Evolutionary conservation across 2,888 invertebrate genomes (phyloP), one percentile per base, ranked within the genome.

Genomic region (Lasioglossum marginatum): DNA sequence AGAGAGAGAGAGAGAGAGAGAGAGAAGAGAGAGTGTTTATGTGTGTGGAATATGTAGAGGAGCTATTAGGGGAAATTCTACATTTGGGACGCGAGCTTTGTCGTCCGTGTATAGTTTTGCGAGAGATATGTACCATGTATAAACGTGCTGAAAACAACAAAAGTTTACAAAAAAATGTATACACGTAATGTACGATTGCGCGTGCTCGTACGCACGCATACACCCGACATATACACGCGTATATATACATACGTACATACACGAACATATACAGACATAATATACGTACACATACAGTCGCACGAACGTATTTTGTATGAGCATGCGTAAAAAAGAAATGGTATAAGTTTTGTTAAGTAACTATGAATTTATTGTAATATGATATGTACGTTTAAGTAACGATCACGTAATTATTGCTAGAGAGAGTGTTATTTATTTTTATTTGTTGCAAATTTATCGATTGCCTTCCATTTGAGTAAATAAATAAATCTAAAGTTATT

Each of bases 351-450:
- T 92, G 91, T 94, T 93, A 93, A 94, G 92, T 91, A 93, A 92
- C 92, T 94, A 92, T 94, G 91, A 93, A 92, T 93, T 93, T 92
- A 93, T 93, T 92, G 91, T 93, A 93, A 92, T 89, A 92, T 89
- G 90, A 92, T 77, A 77, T 90, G 87, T 93, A 94, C 89, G 91
- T 91, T 92, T 94, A 93, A 92, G 94, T 92, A 92, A 93, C 81
- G 92, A 91, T 93, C 92, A 92, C 92, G 90, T 93, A 93, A 92
- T 94, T 95, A 95, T 94, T 93, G 93, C 95, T 94, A 94, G 94
- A 94, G 93, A 94, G 94, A 94, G 94, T 95, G 95, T 95, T 95
- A 95, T 95, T 95, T 95, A 95, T 95, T 95, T 95, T 95, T 95
- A 95, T 95, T 95, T 95, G 95, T 95, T 95, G 95, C 94, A 93